A percentile compares a stretch with the other conserved stretches of the same genome.
phyloP scores from a whole-genome alignment of 2,797 vertebrate genomes.

The Siniperca scherzeri region DNA sequence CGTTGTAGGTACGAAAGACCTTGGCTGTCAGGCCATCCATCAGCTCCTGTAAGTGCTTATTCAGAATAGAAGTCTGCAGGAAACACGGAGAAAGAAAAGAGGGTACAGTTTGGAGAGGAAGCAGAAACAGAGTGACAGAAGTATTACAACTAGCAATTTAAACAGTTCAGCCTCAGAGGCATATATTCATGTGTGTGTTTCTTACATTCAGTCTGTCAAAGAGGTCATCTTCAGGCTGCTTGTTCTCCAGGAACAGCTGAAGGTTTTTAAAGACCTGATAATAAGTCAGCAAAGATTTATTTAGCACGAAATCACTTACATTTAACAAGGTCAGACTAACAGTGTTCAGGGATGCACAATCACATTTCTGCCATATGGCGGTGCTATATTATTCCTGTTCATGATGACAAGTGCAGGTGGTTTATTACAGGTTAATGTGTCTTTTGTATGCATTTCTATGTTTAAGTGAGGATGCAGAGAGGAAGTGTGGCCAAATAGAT shows the following conservation, averaged over 20 bases:
- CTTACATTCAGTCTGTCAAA: slow-evolving; percentile 97
- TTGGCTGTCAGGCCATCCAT: slow-evolving; percentile 98
- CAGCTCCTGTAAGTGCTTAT: slow-evolving; percentile 98
- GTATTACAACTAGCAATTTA: not conserved
- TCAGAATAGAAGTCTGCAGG: slow-evolving; percentile 94
- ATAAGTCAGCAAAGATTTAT: slow-evolving; percentile 6
- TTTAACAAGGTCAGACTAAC: not conserved
- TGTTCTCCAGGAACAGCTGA: slow-evolving; percentile 98
- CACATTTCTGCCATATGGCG: slow-evolving; percentile 60
- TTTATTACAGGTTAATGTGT: slow-evolving; percentile 11
- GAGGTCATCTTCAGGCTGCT: slow-evolving; percentile 96
- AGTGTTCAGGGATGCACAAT: slow-evolving; percentile 14
- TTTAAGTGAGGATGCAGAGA: slow-evolving; percentile 5
- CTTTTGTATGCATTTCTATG: slow-evolving; percentile 4
- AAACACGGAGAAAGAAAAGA: slow-evolving; percentile 11
- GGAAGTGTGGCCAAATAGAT: not conserved
- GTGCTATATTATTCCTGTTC: slow-evolving; percentile 39
- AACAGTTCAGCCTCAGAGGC: not conserved
- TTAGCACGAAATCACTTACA: slow-evolving; percentile 5
- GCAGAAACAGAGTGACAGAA: not conserved
- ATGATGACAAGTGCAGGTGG: slow-evolving; percentile 40
- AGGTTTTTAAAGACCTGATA: slow-evolving; percentile 97
- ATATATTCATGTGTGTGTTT: slow-evolving; percentile 4
- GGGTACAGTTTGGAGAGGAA: not conserved
- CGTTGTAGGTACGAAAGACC: slow-evolving; percentile 98